Evolutionary conservation across 2,113 vertebrate species (phyloP).

Genomic region (Jacana jacana): DNA sequence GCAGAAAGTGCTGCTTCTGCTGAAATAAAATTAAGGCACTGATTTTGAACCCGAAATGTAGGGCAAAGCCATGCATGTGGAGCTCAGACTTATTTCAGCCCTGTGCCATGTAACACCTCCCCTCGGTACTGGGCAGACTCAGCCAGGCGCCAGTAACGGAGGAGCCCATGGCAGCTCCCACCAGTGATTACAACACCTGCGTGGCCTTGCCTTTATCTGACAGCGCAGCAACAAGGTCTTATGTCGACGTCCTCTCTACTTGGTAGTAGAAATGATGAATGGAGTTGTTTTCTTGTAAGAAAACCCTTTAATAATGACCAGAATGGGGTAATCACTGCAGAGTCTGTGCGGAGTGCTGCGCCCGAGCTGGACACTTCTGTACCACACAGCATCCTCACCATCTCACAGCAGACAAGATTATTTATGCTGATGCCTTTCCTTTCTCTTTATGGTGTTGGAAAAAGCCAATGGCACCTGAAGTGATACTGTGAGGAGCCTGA

Average conservation of each 20-base stretch:
- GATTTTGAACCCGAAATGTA: not conserved
- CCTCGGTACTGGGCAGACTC: not conserved
- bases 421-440: not conserved
- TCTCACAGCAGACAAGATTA: not conserved
- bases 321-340: not conserved
- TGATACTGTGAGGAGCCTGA: not conserved
- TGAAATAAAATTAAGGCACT: not conserved
- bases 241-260: not conserved
- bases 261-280: not conserved
- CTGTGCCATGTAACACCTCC: not conserved
- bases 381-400: not conserved
- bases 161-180: not conserved
- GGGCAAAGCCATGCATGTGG: not conserved
- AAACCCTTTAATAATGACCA: not conserved
- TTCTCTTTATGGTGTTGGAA: not conserved
- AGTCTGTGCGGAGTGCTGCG: not conserved
- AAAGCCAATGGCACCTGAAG: not conserved
- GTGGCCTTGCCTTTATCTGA: not conserved
- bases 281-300: not conserved
- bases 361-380: not conserved
- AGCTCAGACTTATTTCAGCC: not conserved
- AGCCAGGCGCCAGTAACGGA: rapidly evolving
- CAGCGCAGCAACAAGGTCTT: not conserved
- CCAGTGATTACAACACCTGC: not conserved
- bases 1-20: not conserved